Percentiles rank a stretch among this genome's conserved stretches.
Conservation (phyloP, 2,888 invertebrate genomes). For the Sphecodes monilicornis region DNA sequence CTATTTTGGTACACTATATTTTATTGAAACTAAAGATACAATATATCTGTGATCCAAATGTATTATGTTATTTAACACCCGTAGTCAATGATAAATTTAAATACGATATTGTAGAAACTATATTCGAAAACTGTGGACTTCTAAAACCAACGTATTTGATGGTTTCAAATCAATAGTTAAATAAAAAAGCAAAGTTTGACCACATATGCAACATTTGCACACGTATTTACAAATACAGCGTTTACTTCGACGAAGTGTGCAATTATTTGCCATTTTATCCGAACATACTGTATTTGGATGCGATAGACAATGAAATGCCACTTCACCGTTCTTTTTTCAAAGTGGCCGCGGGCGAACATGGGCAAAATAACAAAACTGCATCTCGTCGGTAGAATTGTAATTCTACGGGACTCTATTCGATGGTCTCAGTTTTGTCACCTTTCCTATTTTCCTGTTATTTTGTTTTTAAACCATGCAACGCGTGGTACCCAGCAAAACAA, state of each 20-base stretch:
- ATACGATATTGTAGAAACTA: not conserved
- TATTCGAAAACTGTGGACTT: not conserved
- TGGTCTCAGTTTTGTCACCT: conserved; percentile 29
- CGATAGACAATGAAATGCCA: conserved; percentile 42
- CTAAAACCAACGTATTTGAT: not conserved
- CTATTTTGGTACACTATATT: not conserved
- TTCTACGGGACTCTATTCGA: conserved; percentile 61
- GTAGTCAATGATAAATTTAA: no score
- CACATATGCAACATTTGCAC: not conserved
- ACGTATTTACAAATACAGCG: not conserved
- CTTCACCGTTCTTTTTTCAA: not conserved
- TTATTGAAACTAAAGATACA: not conserved
- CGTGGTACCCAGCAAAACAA: conserved; percentile 15
- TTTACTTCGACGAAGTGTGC: not conserved
- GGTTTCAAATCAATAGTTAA: not conserved
- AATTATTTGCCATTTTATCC: conserved; percentile 50
- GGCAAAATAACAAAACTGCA: conserved; percentile 68
- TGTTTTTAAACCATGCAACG: not conserved
- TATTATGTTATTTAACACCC: not conserved
- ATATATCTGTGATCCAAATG: not conserved
- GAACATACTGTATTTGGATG: conserved; percentile 18
- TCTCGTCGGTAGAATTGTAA: conserved; percentile 64
- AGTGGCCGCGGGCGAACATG: conserved; percentile 36
- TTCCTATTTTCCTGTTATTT: not conserved
- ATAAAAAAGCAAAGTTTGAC: not conserved